Evolutionary conservation across 1,140 invertebrate genomes (phyloP).

Genomic region (Eriocheir sinensis): DNA sequence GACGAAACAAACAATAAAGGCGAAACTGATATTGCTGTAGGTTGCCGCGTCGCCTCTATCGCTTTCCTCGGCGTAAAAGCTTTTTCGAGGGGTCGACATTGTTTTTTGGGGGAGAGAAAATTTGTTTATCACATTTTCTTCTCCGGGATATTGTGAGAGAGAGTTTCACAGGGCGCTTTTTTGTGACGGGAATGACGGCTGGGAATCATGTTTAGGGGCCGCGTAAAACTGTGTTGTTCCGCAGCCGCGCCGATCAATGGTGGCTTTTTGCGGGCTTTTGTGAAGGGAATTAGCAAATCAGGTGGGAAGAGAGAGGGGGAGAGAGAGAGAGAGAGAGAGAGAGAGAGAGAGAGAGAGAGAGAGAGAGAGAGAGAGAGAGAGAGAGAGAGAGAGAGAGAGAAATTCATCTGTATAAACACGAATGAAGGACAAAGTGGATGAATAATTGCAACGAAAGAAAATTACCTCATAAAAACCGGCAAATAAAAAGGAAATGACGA

Average conservation of each 20-base stretch:
- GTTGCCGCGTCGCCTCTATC: neutral
- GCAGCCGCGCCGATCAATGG: neutral
- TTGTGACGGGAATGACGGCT: neutral
- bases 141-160: neutral
- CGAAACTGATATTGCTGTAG: constrained; percentile 25
- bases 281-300: no score
- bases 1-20: constrained; percentile 6
- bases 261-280: no score
- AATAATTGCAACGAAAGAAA: no score
- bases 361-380: no score
- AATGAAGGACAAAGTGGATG: no score
- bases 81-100: neutral
- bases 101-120: neutral
- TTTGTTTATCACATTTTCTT: constrained; percentile 7
- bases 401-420: no score
- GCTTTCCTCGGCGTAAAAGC: neutral
- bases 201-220: neutral
- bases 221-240: neutral
- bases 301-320: no score
- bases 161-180: neutral
- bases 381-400: no score
- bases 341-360: no score
- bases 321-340: no score
- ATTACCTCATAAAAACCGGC: no score
- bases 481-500: no score